Evolutionary conservation across 1,140 invertebrate species (phyloP).

Genomic region (Ceratina calcarata): DNA sequence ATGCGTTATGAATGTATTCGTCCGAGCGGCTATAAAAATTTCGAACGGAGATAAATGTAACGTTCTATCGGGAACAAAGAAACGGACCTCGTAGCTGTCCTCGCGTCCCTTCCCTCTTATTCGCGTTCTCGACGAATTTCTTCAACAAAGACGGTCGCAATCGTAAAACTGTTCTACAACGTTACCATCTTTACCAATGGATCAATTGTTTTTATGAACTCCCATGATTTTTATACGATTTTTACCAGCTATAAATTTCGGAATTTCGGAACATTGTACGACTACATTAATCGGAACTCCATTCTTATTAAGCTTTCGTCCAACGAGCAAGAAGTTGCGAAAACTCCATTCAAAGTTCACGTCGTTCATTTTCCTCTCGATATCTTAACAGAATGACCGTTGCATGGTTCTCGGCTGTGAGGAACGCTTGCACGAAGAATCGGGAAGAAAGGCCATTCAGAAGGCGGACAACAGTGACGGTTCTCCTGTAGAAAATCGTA

Average conservation of each 20-base stretch:
- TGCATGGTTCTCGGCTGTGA: not conserved
- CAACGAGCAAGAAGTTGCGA: too few species aligned
- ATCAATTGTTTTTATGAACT: not conserved
- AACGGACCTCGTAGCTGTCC: not conserved
- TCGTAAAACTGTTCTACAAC: not conserved
- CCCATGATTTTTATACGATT: not conserved
- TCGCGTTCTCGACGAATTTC: not conserved
- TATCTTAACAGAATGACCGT: not conserved
- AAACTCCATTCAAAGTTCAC: not conserved
- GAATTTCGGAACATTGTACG: too few species aligned
- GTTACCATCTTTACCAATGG: not conserved
- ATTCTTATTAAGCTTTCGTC: too few species aligned
- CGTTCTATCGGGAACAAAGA: slow-evolving; percentile 21
- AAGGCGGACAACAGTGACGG: not conserved
- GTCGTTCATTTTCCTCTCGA: not conserved
- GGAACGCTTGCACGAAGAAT: not conserved
- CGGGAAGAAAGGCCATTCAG: not conserved
- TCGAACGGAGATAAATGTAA: slow-evolving; percentile 35
- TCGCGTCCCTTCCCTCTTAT: not conserved
- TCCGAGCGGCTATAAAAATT: slow-evolving; percentile 30
- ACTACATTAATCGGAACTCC: too few species aligned
- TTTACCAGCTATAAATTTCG: not conserved
- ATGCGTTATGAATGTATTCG: slow-evolving; percentile 47
- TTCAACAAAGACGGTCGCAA: not conserved
- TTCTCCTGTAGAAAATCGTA: not conserved